Percentiles rank a stretch among this genome's conserved stretches.
phyloP scores from a whole-genome alignment of 2,797 vertebrate species.

The Trematomus bernacchii region DNA sequence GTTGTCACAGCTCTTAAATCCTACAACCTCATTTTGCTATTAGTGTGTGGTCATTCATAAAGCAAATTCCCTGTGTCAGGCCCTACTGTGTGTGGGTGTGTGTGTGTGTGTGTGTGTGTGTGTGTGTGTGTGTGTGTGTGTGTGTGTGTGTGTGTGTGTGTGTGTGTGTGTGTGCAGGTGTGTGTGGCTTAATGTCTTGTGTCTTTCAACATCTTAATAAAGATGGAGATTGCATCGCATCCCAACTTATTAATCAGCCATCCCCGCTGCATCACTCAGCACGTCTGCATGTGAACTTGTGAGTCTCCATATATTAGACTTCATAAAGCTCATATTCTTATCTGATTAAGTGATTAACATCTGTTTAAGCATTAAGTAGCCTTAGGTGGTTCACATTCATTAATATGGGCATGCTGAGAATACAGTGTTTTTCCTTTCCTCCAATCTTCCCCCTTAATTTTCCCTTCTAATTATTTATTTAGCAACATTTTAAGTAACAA shows the following conservation, averaged over 20 bases:
- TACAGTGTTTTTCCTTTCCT: conserved; percentile 21
- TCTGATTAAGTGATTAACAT: conserved; percentile 83
- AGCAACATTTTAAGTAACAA: background rate
- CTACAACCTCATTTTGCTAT: conserved; percentile 16
- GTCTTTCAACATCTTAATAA: conserved; percentile 89
- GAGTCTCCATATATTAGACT: conserved; percentile 78
- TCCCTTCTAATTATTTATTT: background rate
- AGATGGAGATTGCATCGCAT: conserved; percentile 83
- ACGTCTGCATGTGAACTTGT: conserved; percentile 66
- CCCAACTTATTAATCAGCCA: conserved; percentile 81
- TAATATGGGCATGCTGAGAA: conserved; percentile 56
- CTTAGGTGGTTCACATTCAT: conserved; percentile 64
- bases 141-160: background rate
- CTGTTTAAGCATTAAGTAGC: conserved; percentile 76
- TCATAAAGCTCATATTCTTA: conserved; percentile 79
- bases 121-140: background rate
- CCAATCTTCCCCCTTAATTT: background rate
- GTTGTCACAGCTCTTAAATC: conserved; percentile 22
- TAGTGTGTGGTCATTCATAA: conserved; percentile 61
- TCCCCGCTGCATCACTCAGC: conserved; percentile 71
- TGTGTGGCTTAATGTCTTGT: conserved; percentile 56
- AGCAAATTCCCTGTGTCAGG: conserved; percentile 42
- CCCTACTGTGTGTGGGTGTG: conserved; percentile 35
- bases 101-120: background rate
- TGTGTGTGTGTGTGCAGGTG: conserved; percentile 23